These are phyloP conservation scores for Syngnathus scovelli DNA, from an alignment of 2,113 vertebrate genomes.

Conservation along the genomic window DNA sequence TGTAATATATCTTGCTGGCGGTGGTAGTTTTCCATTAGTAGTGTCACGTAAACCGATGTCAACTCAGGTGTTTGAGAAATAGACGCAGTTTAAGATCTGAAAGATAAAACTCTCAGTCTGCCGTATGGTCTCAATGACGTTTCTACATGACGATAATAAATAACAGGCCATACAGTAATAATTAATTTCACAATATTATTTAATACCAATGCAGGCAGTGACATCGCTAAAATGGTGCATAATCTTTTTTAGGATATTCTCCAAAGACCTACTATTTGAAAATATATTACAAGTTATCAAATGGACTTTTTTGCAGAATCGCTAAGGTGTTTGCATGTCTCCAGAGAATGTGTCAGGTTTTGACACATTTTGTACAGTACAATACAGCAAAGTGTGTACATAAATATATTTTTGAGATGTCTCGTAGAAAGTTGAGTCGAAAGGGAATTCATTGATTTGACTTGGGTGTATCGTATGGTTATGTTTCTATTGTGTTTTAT, in stretches of 20 bases:
- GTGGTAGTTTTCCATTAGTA: slow-evolving; percentile 33
- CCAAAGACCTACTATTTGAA: slow-evolving; percentile 7
- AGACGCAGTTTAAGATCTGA: slow-evolving; percentile 29
- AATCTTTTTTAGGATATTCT: slow-evolving; percentile 15
- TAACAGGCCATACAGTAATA: slow-evolving; percentile 7
- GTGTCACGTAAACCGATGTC: slow-evolving; percentile 45
- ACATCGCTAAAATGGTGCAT: slow-evolving; percentile 13
- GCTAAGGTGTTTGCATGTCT: slow-evolving; percentile 63
- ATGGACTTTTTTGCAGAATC: slow-evolving; percentile 40
- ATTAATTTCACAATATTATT: slow-evolving; percentile 19
- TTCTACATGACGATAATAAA: slow-evolving; percentile 13
- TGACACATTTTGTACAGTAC: slow-evolving; percentile 83
- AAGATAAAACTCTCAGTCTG: slow-evolving; percentile 9
- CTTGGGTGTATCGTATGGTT: slow-evolving; percentile 43
- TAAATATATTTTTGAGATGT: slow-evolving; percentile 74
- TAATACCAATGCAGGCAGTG: background rate
- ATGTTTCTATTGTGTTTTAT: slow-evolving; percentile 25
- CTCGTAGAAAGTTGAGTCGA: slow-evolving; percentile 63
- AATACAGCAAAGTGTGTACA: slow-evolving; percentile 72
- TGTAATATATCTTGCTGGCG: slow-evolving; percentile 31
- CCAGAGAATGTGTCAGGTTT: slow-evolving; percentile 73
- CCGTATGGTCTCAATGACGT: slow-evolving; percentile 12
- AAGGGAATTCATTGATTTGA: slow-evolving; percentile 56
- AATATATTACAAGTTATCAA: slow-evolving; percentile 17
- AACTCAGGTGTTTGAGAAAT: slow-evolving; percentile 58